A percentile compares a stretch with the other conserved stretches of the same genome.
phyloP scores from a whole-genome alignment of 1,140 invertebrate species.

The Aricia agestis region DNA sequence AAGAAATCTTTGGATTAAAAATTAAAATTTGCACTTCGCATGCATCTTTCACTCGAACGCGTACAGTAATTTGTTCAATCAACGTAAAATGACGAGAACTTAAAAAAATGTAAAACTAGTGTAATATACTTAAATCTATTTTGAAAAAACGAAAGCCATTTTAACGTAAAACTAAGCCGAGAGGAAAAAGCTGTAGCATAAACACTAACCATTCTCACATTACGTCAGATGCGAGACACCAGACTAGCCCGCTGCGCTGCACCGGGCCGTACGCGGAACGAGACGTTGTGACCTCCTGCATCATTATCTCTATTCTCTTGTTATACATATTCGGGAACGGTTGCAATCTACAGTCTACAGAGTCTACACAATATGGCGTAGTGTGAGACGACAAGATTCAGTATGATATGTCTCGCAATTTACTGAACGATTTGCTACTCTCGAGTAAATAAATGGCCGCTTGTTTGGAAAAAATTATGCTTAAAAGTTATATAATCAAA shows the following conservation, averaged over 20 bases:
- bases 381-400: conserved; percentile 47
- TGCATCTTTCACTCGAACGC: conserved; percentile 67
- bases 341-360: conserved; percentile 16
- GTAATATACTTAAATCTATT: conserved; percentile 69
- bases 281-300: not conserved
- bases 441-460: conserved; percentile 63
- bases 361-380: conserved; percentile 36
- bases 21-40: conserved; percentile 70
- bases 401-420: conserved; percentile 72
- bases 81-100: conserved; percentile 68
- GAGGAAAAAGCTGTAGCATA: conserved; percentile 54
- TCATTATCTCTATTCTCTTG: no score
- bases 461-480: conserved; percentile 70
- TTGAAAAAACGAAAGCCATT: conserved; percentile 71
- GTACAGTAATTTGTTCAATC: conserved; percentile 61
- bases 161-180: conserved; percentile 51
- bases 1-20: conserved; percentile 72
- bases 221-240: conserved; percentile 37
- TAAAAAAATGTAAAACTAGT: conserved; percentile 60
- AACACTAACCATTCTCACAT: conserved; percentile 42
- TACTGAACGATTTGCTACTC: conserved; percentile 70
- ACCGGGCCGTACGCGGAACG: not conserved
- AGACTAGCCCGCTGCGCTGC: conserved; percentile 16
- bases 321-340: no score
- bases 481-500: conserved; percentile 71